A percentile compares a stretch with the other conserved stretches of the same genome.
Conservation (phyloP, 2,888 invertebrate species). For the Agonopterix subpropinquella region DNA sequence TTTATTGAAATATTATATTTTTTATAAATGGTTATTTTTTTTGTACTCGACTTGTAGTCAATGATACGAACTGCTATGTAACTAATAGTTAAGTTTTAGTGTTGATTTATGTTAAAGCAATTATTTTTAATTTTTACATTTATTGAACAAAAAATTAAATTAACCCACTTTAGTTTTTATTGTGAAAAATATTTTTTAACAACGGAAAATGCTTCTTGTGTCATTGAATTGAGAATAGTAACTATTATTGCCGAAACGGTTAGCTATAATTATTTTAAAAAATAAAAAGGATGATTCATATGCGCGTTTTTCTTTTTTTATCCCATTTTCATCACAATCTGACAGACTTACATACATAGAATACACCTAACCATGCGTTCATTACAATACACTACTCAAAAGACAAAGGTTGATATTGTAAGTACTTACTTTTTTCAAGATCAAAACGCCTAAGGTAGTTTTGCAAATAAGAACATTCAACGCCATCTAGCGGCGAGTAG, state of each 20-base stretch:
- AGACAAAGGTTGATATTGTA: no score
- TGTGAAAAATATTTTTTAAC: conserved; percentile 53
- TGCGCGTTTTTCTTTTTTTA: background rate
- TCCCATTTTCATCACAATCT: background rate
- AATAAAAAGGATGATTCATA: conserved; percentile 74
- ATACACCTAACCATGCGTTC: no score
- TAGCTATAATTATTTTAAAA: conserved; percentile 78
- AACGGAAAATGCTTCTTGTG: conserved; percentile 74
- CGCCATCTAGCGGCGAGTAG: no score
- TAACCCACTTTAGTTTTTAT: conserved; percentile 54
- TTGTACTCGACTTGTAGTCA: conserved; percentile 62
- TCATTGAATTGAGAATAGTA: conserved; percentile 70
- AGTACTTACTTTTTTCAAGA: no score
- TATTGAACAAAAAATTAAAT: conserved; percentile 52
- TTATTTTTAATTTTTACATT: conserved; percentile 37
- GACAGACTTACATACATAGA: no score
- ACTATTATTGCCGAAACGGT: conserved; percentile 74
- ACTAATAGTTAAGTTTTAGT: conserved; percentile 59
- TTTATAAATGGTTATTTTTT: conserved; percentile 62
- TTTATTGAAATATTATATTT: conserved; percentile 61
- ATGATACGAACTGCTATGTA: conserved; percentile 52
- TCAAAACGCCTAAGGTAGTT: no score
- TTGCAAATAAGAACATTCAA: no score
- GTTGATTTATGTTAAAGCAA: conserved; percentile 62
- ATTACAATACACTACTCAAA: no score